A percentile compares a stretch with the other conserved stretches of the same genome.
Conservation (phyloP, 2,113 vertebrate species). For the Gambusia holbrooki region DNA sequence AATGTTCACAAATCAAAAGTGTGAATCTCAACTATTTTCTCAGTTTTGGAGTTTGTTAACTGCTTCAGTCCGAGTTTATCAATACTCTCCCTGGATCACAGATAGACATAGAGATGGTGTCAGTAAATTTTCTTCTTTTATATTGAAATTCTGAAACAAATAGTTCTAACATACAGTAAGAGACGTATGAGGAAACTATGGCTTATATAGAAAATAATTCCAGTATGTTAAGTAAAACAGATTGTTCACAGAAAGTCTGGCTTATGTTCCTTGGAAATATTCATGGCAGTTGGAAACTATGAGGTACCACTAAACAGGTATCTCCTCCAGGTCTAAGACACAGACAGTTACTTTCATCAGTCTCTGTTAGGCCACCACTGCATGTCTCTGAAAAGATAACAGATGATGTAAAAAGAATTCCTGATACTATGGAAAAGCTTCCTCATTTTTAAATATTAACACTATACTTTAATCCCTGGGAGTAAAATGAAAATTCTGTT, state of each 20-base stretch:
- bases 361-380: not conserved
- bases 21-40: too few species aligned
- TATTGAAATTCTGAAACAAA: constrained; percentile 19
- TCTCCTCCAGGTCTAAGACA: constrained; percentile 17
- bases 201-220: constrained; percentile 5
- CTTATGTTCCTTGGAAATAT: constrained; percentile 43
- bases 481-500: not conserved
- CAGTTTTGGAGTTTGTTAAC: too few species aligned
- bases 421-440: constrained; percentile 52
- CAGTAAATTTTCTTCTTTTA: not conserved
- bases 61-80: too few species aligned
- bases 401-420: constrained; percentile 47
- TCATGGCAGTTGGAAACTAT: constrained; percentile 33
- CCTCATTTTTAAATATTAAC: constrained; percentile 1
- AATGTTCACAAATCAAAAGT: too few species aligned
- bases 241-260: constrained; percentile 40
- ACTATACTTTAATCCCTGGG: constrained; percentile 9
- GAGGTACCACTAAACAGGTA: constrained; percentile 49
- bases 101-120: too few species aligned
- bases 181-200: constrained; percentile 4
- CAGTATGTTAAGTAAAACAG: constrained; percentile 2
- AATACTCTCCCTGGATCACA: too few species aligned
- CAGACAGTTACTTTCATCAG: not conserved
- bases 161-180: constrained; percentile 20
- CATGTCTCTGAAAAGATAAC: constrained; percentile 13